Base-by-base conservation (phyloP, 2,797 vertebrate species). In the Alectoris magna region DNA sequence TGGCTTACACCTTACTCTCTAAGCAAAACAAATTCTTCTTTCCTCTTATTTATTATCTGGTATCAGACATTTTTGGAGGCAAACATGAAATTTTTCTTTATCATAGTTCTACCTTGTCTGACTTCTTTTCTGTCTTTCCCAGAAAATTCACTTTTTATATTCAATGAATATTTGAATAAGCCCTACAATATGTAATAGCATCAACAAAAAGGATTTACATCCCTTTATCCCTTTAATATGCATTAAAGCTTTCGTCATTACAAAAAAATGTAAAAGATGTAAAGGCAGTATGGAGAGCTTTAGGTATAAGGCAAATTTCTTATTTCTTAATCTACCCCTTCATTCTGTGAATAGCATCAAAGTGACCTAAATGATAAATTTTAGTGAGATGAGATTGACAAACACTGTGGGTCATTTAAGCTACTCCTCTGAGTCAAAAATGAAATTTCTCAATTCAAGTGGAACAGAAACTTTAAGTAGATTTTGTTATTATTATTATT, bases 211-310 rank as follows among this genome's bases (percentile, higher is more conserved):
- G 21, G 8, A 77, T 60, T 66, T 66, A 5, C 5, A 58, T 63
- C 11, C 16, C 27, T 79, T 79, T 56, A 41, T 60, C 27, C 7
- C 77, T 79, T 34, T 73, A 36, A 29, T 60, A 64, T 9, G 24
- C 48, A 34, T 8, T 63, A 51, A 46, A 76, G 6, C 7, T 79
- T 64, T 3, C 19, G 49, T 9, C 23, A 49, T n/a, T 14, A n/a
- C 23, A 55, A 69, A 85, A 29, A 53, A 39, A 29, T 31, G 11
- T 44, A 66, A 83, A 89, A 71, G 41, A 51, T 1, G 2, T 73
- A 29, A 2, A 81, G 36, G 63, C 3, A 70, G 34, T 41, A 4
- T n/a, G 17, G 0, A 0, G 77, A 85, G 74, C 17, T 24, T 44
- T 72, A 17, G 13, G 4, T 66, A 46, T 24, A 80, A 72, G 6